Evolutionary conservation across 2,888 invertebrate species (phyloP), one percentile per base, ranked within the genome.

Genomic region (Sarcophaga subvicina): DNA sequence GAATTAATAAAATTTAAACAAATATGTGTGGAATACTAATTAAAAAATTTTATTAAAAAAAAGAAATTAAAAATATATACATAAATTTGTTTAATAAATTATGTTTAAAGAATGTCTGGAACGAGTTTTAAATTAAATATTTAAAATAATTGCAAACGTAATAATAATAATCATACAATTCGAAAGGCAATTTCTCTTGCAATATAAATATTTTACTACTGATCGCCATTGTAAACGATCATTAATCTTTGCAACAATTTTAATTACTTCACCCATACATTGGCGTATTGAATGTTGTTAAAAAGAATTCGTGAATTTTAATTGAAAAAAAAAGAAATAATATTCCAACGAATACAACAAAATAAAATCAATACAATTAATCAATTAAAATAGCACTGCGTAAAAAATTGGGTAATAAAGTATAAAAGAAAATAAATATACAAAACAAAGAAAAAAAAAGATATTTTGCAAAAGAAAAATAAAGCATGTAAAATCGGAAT

Each of bases 191-290:
- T 45, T 81, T 81, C 69, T 14, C 45, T 22, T 70, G n/a, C 14
- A 54, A 75, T 54, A 54, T 64, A 49, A 60, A 78, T 70, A 70
- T 63, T 62, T 78, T 20, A 70, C 69, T 70, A n/a, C 25, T 60
- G 49, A 72, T 80, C 63, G 20, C 62, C 47, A 49, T 73, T 73
- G 45, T 25, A 37, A 54, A 17, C 45, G 37, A 76, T 70, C 54
- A 70, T 70, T 75, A 82, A 73, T 72, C 6, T n/a, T 63, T 54
- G n/a, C 67, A 78, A 62, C 17, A 72, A 73, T 67, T 77, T 77
- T 78, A 78, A 83, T 83, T 83, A 20, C 71, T 12, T 77, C 71
- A 37, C 59, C 20, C 22, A 11, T 14, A 70, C 75, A 64, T 45
- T 59, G 1, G 14, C 27, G 47, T 37, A 62, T 69, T 47, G 4